These are phyloP conservation scores for Sebastes hubbsi DNA, from an alignment of 2,797 vertebrate genomes.

Conservation along the genomic window DNA sequence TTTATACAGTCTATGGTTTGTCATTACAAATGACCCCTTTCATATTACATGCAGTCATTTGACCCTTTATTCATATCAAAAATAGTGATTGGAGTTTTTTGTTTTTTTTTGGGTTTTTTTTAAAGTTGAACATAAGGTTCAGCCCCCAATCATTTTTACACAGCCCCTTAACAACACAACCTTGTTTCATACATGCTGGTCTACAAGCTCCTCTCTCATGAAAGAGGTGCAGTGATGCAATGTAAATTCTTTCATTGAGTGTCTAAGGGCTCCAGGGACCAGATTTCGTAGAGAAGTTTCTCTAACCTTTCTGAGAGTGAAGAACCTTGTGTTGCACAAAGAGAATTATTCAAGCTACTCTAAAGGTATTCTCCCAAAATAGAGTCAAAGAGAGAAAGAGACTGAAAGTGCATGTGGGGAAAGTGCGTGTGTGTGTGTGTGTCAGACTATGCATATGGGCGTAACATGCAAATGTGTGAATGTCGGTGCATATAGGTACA, in stretches of 20 bases:
- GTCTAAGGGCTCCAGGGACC: slow-evolving; percentile 47
- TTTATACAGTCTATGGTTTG: neutral
- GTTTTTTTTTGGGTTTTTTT: too few species aligned
- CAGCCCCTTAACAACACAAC: neutral
- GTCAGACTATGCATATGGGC: neutral
- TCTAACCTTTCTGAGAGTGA: slow-evolving; percentile 54
- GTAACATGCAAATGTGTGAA: neutral
- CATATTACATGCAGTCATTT: neutral
- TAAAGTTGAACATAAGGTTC: neutral
- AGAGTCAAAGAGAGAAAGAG: slow-evolving; percentile 10
- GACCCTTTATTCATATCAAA: neutral
- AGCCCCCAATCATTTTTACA: neutral
- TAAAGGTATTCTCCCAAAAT: slow-evolving; percentile 44
- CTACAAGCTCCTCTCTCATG: neutral
- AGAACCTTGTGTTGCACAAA: slow-evolving; percentile 55
- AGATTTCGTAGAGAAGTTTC: slow-evolving; percentile 45
- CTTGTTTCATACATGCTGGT: neutral
- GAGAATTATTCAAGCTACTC: slow-evolving; percentile 68
- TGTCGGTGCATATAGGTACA: neutral
- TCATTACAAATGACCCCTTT: neutral
- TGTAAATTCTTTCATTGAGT: slow-evolving; percentile 45
- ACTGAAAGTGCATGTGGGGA: neutral
- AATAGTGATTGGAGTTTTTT: neutral
- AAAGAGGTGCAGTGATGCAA: slow-evolving; percentile 31
- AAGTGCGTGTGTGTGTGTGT: neutral